phyloP scores from a whole-genome alignment of 2,113 vertebrate genomes.

The Acanthisitta chloris region DNA sequence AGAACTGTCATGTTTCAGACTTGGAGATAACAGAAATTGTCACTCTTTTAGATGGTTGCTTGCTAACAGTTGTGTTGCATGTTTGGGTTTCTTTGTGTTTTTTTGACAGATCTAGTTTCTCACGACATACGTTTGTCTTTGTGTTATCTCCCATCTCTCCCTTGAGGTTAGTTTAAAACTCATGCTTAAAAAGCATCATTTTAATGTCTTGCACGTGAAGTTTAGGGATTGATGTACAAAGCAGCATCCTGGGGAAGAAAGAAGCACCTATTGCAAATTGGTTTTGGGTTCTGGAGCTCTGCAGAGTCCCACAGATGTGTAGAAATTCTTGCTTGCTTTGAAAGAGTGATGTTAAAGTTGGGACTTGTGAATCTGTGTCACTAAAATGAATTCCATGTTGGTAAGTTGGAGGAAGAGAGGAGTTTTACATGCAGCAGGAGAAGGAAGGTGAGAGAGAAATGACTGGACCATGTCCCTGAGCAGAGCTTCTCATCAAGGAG shows the following conservation, averaged over 20 bases:
- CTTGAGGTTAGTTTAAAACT: neutral
- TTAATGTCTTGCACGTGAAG: neutral
- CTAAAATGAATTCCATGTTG: neutral
- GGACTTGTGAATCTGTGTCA: neutral
- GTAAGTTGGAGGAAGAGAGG: neutral
- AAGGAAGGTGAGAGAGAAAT: neutral
- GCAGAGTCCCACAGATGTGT: rapidly evolving
- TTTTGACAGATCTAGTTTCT: neutral
- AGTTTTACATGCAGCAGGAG: neutral
- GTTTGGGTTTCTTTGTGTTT: neutral
- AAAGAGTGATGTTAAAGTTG: neutral
- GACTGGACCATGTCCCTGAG: neutral
- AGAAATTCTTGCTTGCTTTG: neutral
- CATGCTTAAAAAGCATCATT: neutral
- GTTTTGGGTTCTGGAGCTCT: neutral
- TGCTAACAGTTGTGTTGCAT: neutral
- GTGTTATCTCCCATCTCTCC: neutral
- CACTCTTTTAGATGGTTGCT: neutral
- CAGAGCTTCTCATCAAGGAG: neutral
- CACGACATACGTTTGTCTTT: neutral
- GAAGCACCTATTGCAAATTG: neutral
- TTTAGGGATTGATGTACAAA: neutral
- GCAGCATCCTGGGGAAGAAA: neutral
- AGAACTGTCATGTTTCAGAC: neutral
- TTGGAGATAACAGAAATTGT: neutral